Base-by-base conservation (phyloP, 2,797 vertebrate species). In the Adrianichthys oophorus region DNA sequence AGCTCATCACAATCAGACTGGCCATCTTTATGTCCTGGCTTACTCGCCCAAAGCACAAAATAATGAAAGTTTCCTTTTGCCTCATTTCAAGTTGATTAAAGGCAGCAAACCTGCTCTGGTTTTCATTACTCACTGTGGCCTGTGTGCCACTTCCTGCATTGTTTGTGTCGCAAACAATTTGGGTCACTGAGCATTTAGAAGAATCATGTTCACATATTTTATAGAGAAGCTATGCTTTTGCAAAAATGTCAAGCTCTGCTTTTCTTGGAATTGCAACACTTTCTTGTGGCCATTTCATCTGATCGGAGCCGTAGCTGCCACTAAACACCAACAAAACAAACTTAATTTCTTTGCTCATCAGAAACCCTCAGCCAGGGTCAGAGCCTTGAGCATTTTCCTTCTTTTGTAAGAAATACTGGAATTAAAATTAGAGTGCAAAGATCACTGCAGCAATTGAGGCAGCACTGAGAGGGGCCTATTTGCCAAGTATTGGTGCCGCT, bases 1-100 rank as follows among this genome's bases (percentile, higher is more conserved):
- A 86, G 82, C 85, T 91, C 85, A 88, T 92, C 88, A 87, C 79
- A 87, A 87, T 89, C 86, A 87, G 84, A 84, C 80, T 77, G 73
- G 78, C 75, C 82, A 85, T 79, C 83, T 89, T 89, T 89, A 85
- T 89, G 89, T 89, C 85, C 88, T 85, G 79, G 72, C 84, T 79
- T 60, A 43, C 72, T 76, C 81, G 84, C 65, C 52, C 50, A 75
- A 84, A 80, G 81, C 80, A 60, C 72, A 68, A 68, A 67, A 70
- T 74, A 80, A 85, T 84, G 85, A 86, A 79, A 80, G 82, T 76
- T 85, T 85, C 82, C 86, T 70, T 78, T 81, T 87, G 76, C 82
- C 80, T 90, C 83, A 83, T 89, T 77, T 85, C 81, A 60, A 68
- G 77, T 84, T 89, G 86, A 91, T 90, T 91, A 91, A 88, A 84